A percentile compares a stretch with the other conserved stretches of the same genome.
Evolutionary conservation across 2,797 vertebrate species (phyloP).

Genomic region (Nothura maculosa): DNA sequence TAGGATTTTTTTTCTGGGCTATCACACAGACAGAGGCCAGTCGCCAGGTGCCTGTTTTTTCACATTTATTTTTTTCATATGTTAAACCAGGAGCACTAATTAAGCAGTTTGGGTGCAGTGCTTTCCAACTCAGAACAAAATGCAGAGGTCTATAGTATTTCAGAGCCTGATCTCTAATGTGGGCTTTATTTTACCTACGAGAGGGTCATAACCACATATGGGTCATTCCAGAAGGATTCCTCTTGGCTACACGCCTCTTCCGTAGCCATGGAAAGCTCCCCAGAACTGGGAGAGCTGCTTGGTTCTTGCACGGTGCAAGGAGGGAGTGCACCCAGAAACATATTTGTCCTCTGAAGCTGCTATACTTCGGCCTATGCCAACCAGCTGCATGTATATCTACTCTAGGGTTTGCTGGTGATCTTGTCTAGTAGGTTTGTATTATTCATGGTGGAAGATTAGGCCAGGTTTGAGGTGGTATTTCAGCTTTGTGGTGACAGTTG

Average conservation of each 20-base stretch:
- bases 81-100: background rate
- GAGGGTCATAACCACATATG: background rate
- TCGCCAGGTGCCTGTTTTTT: background rate
- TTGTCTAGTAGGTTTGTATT: background rate
- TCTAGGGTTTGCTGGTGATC: rapidly evolving
- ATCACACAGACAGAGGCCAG: background rate
- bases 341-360: conserved; percentile 1
- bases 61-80: background rate
- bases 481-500: background rate
- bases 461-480: background rate
- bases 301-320: background rate
- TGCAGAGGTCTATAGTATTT: background rate
- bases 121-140: background rate
- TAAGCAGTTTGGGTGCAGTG: background rate
- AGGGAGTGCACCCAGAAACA: background rate
- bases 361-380: background rate
- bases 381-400: background rate
- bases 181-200: background rate
- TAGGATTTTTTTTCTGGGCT: background rate
- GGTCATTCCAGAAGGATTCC: background rate
- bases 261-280: background rate
- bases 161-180: rapidly evolving
- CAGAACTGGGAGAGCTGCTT: background rate
- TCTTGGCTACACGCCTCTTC: background rate
- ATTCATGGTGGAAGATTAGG: background rate